These are phyloP conservation scores for Spinus pinus DNA, from an alignment of 2,797 vertebrate species.

Conservation along the genomic window DNA sequence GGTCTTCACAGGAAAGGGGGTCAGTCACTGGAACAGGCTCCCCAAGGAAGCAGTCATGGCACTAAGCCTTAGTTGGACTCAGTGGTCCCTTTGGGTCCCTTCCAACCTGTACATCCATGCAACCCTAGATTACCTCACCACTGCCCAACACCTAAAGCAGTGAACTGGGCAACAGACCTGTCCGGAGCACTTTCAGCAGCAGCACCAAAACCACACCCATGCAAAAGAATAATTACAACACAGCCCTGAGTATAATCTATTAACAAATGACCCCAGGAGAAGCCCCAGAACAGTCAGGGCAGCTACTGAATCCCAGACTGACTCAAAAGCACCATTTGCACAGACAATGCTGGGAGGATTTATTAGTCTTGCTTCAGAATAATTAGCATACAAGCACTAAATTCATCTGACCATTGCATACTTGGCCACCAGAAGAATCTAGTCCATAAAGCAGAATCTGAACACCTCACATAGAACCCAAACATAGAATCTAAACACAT, in stretches of 20 bases:
- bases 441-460: background rate
- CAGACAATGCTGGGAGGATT: fast-evolving
- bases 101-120: background rate
- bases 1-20: background rate
- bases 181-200: background rate
- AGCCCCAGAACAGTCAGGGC: background rate
- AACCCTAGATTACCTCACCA: background rate
- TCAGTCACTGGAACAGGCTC: background rate
- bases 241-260: background rate
- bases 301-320: background rate
- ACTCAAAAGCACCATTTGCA: background rate
- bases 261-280: background rate
- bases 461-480: background rate
- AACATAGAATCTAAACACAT: fast-evolving
- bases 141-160: background rate
- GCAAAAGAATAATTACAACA: background rate
- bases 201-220: background rate
- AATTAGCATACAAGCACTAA: background rate
- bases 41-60: background rate
- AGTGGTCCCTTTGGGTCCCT: background rate
- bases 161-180: fast-evolving
- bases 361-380: background rate
- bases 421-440: background rate
- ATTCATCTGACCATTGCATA: background rate
- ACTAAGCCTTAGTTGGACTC: background rate